Base-by-base conservation (phyloP, 2,797 vertebrate species). In the Tympanoctomys barrerae region DNA sequence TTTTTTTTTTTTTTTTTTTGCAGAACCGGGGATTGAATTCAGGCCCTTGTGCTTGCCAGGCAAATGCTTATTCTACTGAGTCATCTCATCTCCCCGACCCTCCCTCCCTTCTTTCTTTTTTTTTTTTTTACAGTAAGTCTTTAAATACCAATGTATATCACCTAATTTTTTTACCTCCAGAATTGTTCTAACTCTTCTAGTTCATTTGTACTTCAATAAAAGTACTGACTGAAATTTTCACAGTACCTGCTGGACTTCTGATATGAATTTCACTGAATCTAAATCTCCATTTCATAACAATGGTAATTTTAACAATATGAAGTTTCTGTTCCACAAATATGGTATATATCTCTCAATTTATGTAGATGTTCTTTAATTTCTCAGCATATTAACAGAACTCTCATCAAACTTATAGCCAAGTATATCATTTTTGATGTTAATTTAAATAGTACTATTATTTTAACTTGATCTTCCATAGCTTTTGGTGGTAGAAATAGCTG, bases 401-500 rank as follows among this genome's bases (percentile, higher is more conserved):
- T 91, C 54, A 97, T 64, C 85, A 94, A 81, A 77, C 71, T 85
- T 89, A 85, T 39, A 57, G 39, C 14, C 49, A 90, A 91, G 26
- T 77, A 92, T 83, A 86, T 92, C 49, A 87, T 61, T 89, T 93
- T 52, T 93, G 31, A 57, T 85, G 42, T 9, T 93, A 93, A 88
- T 86, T 22, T 54, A 93, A 96, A 93, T 49, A 31, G 61, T 33
- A 92, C 24, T 85, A 2, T 73, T 94, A 79, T 31, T 77, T 80
- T 90, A 70, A 77, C 88, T 96, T 87, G 36, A 71, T 68, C 93
- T 93, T 89, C 24, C 31, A 84, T 28, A 54, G 54, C n/a, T 94
- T 85, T 78, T 88, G 54, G 18, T 94, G 7, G 21, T 68, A 79
- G 61, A 94, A 79, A 87, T 24, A 94, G 14, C 18, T 94, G n/a